phyloP scores from a whole-genome alignment of 1,140 invertebrate species.

The Pogonomyrmex californicus region DNA sequence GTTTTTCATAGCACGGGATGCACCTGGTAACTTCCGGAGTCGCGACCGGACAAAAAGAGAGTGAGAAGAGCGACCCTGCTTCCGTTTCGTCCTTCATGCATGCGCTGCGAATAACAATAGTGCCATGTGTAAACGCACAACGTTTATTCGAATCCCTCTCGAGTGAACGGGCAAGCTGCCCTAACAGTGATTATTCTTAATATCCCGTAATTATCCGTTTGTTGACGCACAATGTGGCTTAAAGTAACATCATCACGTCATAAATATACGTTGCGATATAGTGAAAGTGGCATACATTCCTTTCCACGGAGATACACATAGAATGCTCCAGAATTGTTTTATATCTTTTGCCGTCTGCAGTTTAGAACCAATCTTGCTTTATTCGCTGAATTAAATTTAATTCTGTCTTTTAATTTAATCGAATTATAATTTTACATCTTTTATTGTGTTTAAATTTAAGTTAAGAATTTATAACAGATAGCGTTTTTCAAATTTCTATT shows the following conservation, averaged over 20 bases:
- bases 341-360: neutral
- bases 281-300: constrained; percentile 42
- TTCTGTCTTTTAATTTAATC: neutral
- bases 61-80: constrained; percentile 40
- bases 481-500: neutral
- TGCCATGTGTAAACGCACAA: neutral
- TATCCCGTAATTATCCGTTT: constrained; percentile 52
- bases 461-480: neutral
- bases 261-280: constrained; percentile 26
- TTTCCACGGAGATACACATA: neutral
- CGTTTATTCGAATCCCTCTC: constrained; percentile 33
- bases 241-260: constrained; percentile 37
- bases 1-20: constrained; percentile 26
- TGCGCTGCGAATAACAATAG: constrained; percentile 30
- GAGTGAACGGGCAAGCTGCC: constrained; percentile 27
- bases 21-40: constrained; percentile 31
- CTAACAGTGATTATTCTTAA: constrained; percentile 36
- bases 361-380: neutral
- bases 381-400: neutral
- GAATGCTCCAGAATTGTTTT: constrained; percentile 1
- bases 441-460: neutral
- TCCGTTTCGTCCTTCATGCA: constrained; percentile 41
- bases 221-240: constrained; percentile 38
- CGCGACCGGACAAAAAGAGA: constrained; percentile 33
- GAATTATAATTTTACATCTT: constrained; percentile 18